Percentiles rank a stretch among this genome's conserved stretches.
phyloP scores from a whole-genome alignment of 2,797 vertebrate species.

The Alectoris magna region DNA sequence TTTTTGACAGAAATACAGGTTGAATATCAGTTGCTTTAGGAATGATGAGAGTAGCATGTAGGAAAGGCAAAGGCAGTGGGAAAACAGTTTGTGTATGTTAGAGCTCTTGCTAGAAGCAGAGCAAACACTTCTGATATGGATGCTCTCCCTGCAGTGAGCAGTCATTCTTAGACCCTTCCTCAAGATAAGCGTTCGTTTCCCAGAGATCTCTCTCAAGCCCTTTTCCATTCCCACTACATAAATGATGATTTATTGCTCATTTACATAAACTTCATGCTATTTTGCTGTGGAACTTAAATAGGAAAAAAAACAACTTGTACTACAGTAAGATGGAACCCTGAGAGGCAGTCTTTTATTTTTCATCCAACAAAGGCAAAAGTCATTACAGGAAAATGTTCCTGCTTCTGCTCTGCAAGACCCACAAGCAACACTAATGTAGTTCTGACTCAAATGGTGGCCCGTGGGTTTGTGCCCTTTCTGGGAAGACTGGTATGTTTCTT shows the following conservation, averaged over 20 bases:
- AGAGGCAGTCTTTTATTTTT: not conserved
- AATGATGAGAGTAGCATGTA: not conserved
- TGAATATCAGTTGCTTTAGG: not conserved
- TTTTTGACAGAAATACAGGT: not conserved
- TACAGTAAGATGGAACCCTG: not conserved
- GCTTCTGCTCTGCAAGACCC: not conserved
- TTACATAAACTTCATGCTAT: not conserved
- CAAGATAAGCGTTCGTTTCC: not conserved
- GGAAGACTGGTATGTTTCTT: not conserved
- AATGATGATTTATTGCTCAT: not conserved
- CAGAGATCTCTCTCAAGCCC: not conserved
- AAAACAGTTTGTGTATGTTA: not conserved
- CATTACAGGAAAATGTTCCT: not conserved
- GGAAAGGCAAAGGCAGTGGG: not conserved
- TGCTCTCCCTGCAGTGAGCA: not conserved
- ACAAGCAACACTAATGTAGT: not conserved
- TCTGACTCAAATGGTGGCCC: not conserved
- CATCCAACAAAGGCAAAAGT: too few species aligned
- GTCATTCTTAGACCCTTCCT: not conserved
- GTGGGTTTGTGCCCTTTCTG: not conserved
- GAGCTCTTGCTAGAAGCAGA: not conserved
- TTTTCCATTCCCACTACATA: not conserved
- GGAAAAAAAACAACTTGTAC: not conserved
- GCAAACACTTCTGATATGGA: not conserved
- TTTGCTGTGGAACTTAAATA: not conserved